phyloP scores from a whole-genome alignment of 2,113 vertebrate species.

The Trichomycterus rosablanca region DNA sequence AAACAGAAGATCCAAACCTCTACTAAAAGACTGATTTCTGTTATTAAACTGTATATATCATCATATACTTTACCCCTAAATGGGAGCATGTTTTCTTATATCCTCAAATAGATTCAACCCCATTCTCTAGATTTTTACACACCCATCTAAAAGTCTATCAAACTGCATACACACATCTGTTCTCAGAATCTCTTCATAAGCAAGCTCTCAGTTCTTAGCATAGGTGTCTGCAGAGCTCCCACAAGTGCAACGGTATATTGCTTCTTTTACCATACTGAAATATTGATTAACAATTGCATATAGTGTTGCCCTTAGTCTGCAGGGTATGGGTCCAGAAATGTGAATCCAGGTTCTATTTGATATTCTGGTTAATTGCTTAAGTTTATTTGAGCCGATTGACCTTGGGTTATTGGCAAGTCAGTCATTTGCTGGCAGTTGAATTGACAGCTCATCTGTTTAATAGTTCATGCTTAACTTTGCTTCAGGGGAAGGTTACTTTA shows the following conservation, averaged over 20 bases:
- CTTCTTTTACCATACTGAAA: constrained; percentile 22
- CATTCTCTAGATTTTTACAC: constrained; percentile 35
- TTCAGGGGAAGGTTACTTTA: neutral
- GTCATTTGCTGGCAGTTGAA: too few relatives aligned
- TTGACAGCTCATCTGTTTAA: constrained; percentile 1
- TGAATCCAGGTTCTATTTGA: too few relatives aligned
- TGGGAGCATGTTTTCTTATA: too few relatives aligned
- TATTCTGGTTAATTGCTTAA: too few relatives aligned
- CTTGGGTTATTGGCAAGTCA: too few relatives aligned
- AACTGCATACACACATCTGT: constrained; percentile 18
- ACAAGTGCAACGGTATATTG: constrained; percentile 14
- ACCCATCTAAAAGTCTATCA: too few relatives aligned
- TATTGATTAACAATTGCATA: constrained; percentile 26
- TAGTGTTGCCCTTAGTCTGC: constrained; percentile 19
- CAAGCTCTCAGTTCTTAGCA: neutral
- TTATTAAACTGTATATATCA: too few relatives aligned
- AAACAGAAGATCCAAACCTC: too few relatives aligned
- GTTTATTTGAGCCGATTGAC: too few relatives aligned
- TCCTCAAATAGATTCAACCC: constrained; percentile 34
- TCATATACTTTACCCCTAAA: too few relatives aligned
- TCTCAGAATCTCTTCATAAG: neutral
- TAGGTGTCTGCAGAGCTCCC: constrained; percentile 21
- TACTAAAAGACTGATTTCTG: too few relatives aligned
- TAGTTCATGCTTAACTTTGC: constrained; percentile 6
- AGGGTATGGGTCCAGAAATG: too few relatives aligned